A percentile compares a stretch with the other conserved stretches of the same genome.
Evolutionary conservation across 2,888 invertebrate genomes (phyloP).

Genomic region (Agonopterix subpropinquella): DNA sequence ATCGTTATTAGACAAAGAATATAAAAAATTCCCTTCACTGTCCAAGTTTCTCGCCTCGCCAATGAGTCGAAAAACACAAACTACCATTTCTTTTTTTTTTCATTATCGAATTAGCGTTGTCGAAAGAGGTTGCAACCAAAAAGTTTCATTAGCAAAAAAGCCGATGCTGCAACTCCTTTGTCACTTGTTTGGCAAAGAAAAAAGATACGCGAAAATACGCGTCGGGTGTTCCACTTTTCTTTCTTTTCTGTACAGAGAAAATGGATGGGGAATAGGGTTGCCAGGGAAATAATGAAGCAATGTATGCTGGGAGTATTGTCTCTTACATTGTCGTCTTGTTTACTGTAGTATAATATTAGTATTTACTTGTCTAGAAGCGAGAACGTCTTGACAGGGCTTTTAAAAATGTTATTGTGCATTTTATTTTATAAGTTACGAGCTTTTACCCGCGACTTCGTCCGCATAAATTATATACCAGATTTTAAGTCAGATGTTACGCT

Average conservation of each 20-base stretch:
- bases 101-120: conserved; percentile 37
- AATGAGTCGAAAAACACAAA: too few species aligned
- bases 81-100: conserved; percentile 7
- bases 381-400: conserved; percentile 1
- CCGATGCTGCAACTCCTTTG: conserved; percentile 44
- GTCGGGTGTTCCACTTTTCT: conserved; percentile 44
- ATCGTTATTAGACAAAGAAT: too few species aligned
- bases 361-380: too few species aligned
- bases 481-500: too few species aligned
- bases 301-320: conserved; percentile 26
- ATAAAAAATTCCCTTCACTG: too few species aligned
- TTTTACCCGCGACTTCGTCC: too few species aligned
- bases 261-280: conserved; percentile 50
- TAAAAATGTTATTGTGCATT: not conserved
- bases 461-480: too few species aligned
- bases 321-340: conserved; percentile 12
- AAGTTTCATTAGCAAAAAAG: conserved; percentile 54
- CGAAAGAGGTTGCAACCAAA: conserved; percentile 32
- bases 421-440: too few species aligned
- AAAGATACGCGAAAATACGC: conserved; percentile 46
- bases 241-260: conserved; percentile 28
- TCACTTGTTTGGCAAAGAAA: conserved; percentile 25
- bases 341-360: not conserved
- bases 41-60: too few species aligned
- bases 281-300: conserved; percentile 55